phyloP scores from a whole-genome alignment of 2,113 vertebrate species.

The Phyllostomus discolor region DNA sequence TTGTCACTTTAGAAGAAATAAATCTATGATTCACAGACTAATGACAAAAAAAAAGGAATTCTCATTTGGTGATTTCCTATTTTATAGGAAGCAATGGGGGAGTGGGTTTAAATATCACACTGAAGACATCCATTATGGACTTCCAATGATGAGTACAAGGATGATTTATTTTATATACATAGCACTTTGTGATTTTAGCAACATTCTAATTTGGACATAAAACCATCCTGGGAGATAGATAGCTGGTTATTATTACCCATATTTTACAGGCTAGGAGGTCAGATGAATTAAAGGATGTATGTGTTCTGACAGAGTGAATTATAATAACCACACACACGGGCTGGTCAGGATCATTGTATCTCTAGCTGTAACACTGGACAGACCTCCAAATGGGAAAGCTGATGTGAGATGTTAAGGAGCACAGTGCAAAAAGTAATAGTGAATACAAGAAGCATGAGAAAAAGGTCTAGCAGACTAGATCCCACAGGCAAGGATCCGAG shows the following conservation, averaged over 20 bases:
- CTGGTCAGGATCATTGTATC: background rate
- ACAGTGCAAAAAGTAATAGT: background rate
- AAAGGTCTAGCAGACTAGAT: background rate
- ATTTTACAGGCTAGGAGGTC: conserved; percentile 34
- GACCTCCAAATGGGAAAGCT: background rate
- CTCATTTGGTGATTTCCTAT: conserved; percentile 45
- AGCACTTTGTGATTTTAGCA: background rate
- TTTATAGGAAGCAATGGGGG: conserved; percentile 26
- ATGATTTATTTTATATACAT: background rate
- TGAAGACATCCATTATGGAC: background rate
- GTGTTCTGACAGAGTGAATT: background rate
- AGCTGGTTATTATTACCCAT: background rate
- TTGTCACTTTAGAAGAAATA: conserved; percentile 49
- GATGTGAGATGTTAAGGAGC: background rate
- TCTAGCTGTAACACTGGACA: background rate
- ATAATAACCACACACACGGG: background rate
- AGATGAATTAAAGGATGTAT: background rate
- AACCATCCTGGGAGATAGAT: background rate
- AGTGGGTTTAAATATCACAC: conserved; percentile 23
- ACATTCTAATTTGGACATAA: background rate
- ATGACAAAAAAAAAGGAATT: background rate
- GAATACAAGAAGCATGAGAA: background rate
- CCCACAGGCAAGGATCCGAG: background rate
- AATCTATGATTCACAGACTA: conserved; percentile 35
- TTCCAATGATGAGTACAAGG: background rate